Evolutionary conservation across 2,797 vertebrate species (phyloP).

Genomic region (Diplodus puntazzo): DNA sequence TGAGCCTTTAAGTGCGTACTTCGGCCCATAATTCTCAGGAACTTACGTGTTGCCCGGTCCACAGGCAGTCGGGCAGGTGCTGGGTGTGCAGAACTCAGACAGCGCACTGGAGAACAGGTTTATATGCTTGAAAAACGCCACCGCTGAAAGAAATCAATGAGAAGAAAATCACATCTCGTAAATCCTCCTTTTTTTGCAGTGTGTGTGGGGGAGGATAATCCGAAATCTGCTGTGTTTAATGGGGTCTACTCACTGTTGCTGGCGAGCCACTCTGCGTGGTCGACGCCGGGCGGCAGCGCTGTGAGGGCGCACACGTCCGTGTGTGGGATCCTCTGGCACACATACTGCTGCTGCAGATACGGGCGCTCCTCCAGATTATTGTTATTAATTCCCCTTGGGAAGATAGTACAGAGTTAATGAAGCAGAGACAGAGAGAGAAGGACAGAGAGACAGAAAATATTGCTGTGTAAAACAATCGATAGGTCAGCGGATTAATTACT

Average conservation of each 20-base stretch:
- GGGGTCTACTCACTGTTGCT: constrained; percentile 82
- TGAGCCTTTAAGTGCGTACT: neutral
- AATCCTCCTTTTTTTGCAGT: neutral
- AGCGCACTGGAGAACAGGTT: constrained; percentile 86
- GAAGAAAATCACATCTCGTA: neutral
- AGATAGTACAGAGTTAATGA: constrained; percentile 60
- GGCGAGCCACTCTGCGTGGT: constrained; percentile 86
- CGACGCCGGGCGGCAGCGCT: constrained; percentile 80
- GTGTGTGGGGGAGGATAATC: neutral
- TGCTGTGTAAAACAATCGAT: constrained; percentile 55
- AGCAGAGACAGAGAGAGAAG: constrained; percentile 35
- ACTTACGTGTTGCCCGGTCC: constrained; percentile 84
- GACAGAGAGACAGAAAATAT: constrained; percentile 41
- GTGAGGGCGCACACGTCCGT: constrained; percentile 76
- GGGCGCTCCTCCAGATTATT: constrained; percentile 83
- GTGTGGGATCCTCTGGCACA: constrained; percentile 79
- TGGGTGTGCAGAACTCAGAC: constrained; percentile 86
- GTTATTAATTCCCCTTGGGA: constrained; percentile 82
- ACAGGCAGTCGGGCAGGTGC: constrained; percentile 83
- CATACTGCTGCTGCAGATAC: constrained; percentile 81
- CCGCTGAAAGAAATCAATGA: constrained; percentile 73
- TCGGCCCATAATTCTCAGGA: neutral
- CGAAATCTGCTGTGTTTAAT: constrained; percentile 11
- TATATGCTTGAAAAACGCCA: constrained; percentile 87
- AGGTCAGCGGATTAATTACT: constrained; percentile 64